Evolutionary conservation across 2,888 invertebrate species (phyloP).

Genomic region (Tholera decimalis): DNA sequence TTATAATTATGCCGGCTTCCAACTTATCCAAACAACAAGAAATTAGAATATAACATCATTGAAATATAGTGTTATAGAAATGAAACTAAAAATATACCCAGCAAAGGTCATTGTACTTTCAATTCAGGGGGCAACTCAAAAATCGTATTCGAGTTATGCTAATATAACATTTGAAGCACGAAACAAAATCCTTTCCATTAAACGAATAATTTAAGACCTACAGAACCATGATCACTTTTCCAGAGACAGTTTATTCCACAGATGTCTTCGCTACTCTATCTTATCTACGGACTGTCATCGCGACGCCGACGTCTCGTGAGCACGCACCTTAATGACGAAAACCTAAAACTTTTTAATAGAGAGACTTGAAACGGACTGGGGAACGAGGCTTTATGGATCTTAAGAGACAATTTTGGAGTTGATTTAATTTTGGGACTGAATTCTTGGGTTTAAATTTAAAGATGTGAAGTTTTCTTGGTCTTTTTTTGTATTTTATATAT

Average conservation of each 20-base stretch:
- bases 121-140: no score
- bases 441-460: background rate
- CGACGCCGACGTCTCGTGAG: constrained; percentile 22
- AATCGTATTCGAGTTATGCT: no score
- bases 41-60: no score
- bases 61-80: no score
- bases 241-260: constrained; percentile 37
- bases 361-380: constrained; percentile 27
- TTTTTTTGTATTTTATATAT: background rate
- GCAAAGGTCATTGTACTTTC: no score
- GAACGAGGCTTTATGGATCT: constrained; percentile 8
- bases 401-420: constrained; percentile 11
- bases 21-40: no score
- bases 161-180: background rate
- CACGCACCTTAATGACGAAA: constrained; percentile 30
- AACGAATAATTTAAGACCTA: constrained; percentile 7
- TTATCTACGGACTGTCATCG: constrained; percentile 51
- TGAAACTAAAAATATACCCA: no score
- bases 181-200: constrained; percentile 1
- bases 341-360: constrained; percentile 47
- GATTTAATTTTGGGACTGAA: constrained; percentile 6
- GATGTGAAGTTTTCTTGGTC: background rate
- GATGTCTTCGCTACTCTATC: constrained; percentile 46
- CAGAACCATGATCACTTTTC: constrained; percentile 21
- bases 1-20: no score